phyloP scores from a whole-genome alignment of 2,113 vertebrate species.

The Danionella cerebrum region DNA sequence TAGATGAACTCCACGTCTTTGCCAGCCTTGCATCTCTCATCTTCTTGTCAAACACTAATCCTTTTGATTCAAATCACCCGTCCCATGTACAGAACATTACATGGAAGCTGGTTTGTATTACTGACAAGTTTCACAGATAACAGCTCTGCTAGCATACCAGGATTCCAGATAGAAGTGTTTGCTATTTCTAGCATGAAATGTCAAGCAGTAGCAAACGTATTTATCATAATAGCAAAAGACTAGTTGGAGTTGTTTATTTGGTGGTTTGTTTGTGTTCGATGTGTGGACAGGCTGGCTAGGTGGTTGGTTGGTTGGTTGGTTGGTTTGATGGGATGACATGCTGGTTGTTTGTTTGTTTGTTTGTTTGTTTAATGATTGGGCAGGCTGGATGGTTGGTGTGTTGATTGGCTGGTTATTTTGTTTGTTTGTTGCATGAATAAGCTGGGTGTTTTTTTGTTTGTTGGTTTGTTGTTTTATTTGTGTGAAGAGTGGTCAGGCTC shows the following conservation, averaged over 20 bases:
- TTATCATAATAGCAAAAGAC: constrained; percentile 43
- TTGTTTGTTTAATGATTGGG: too few species aligned
- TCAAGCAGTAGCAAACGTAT: constrained; percentile 41
- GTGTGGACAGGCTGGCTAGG: too few species aligned
- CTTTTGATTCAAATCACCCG: constrained; percentile 44
- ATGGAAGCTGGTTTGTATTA: constrained; percentile 30
- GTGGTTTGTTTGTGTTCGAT: too few species aligned
- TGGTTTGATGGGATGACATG: too few species aligned
- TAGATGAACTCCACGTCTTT: constrained; percentile 11
- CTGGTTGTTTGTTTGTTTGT: too few species aligned
- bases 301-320: too few species aligned
- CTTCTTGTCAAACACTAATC: constrained; percentile 28
- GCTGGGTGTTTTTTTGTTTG: too few species aligned
- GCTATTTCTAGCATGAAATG: constrained; percentile 56
- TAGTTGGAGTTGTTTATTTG: constrained; percentile 21
- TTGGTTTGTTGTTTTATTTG: too few species aligned
- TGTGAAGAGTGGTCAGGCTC: too few species aligned
- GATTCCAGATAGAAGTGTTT: constrained; percentile 42
- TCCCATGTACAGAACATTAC: constrained; percentile 36
- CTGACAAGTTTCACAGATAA: constrained; percentile 52
- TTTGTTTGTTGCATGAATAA: too few species aligned
- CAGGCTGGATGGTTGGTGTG: too few species aligned
- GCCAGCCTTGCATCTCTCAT: constrained; percentile 43
- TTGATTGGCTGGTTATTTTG: too few species aligned
- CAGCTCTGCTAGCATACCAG: constrained; percentile 25